phyloP scores from a whole-genome alignment of 2,888 invertebrate species.

The Leptogaster cylindrica region DNA sequence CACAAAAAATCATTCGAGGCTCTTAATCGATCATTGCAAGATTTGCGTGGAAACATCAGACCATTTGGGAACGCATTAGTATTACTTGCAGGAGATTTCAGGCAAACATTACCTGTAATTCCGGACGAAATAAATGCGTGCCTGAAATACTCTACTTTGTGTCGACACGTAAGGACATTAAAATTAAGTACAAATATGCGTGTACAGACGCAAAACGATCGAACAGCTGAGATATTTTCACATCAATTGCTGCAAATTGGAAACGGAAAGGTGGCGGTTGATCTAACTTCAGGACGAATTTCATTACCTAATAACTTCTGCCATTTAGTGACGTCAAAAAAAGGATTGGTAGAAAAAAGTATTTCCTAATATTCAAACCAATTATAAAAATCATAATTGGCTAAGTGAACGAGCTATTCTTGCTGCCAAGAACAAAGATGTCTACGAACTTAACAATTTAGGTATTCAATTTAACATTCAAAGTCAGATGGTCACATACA shows the following conservation, averaged over 20 bases:
- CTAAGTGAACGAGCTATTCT: slow-evolving; percentile 41
- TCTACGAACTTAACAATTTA: slow-evolving; percentile 48
- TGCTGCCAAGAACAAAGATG: slow-evolving; percentile 49
- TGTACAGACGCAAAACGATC: slow-evolving; percentile 40
- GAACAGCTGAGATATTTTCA: slow-evolving; percentile 36
- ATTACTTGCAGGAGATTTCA: slow-evolving; percentile 53
- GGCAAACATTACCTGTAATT: slow-evolving; percentile 54
- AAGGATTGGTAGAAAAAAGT: slow-evolving; percentile 50
- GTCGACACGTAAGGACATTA: slow-evolving; percentile 25
- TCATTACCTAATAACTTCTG: slow-evolving; percentile 48
- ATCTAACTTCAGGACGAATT: slow-evolving; percentile 47
- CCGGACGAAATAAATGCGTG: slow-evolving; percentile 43
- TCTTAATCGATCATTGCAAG: slow-evolving; percentile 50
- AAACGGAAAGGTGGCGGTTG: slow-evolving; percentile 47
- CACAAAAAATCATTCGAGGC: slow-evolving; percentile 51
- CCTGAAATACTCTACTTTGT: slow-evolving; percentile 40
- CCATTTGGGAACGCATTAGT: slow-evolving; percentile 48
- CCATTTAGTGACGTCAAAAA: slow-evolving; percentile 47
- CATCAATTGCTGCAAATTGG: slow-evolving; percentile 38
- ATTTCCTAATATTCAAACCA: slow-evolving; percentile 49
- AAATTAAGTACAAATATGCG: slow-evolving; percentile 31
- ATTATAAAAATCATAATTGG: slow-evolving; percentile 49
- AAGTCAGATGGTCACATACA: slow-evolving; percentile 47
- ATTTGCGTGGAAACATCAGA: slow-evolving; percentile 45
- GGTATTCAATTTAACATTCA: slow-evolving; percentile 48